Evolutionary conservation across 1,140 invertebrate species (phyloP), one percentile per base, ranked within the genome.

Genomic region (Colletes gigas): DNA sequence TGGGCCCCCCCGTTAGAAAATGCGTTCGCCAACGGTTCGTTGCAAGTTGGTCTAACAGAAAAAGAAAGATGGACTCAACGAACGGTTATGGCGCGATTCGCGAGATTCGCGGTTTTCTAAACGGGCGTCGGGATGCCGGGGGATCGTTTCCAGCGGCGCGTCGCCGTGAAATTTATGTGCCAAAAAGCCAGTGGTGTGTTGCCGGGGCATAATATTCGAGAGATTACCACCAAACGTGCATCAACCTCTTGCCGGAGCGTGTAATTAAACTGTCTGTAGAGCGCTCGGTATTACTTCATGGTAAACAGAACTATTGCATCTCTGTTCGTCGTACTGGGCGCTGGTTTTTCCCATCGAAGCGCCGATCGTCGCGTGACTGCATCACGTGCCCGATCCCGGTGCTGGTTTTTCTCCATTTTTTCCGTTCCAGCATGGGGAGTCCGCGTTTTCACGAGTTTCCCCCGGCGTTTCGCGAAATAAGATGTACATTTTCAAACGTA

Each of bases 201-300:
- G 77, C 50, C 19, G 50, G 50, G 69, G 77, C 60, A 73, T 73
- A 79, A 65, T 79, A 65, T 79, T 79, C 60, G 77, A 63, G 60
- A 73, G 77, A 79, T 73, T 79, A 73, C 62, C 52, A 30, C 70
- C 19, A 73, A 79, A 79, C 77, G 77, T 79, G 77, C 70, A 79
- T 79, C 77, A 79, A 79, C 77, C 77, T 73, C 73, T 79, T 79
- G 69, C 77, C 66, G 69, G 69, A 79, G 77, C 77, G 69, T 79
- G 70, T 79, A 79, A 79, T 79, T 79, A 73, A 78, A 79, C 70
- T 73, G 60, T 73, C 69, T 72, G 60, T 65, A 57, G 21, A 73
- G 19, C 39, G 39, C 50, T 10, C 69, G 77, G 21, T 55, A 57
- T 79, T 79, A 54, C 70, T 73, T 72, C 69, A 57, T 66, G 60